Base-by-base conservation (phyloP, 2,113 vertebrate genomes). In the Thunnus maccoyii region DNA sequence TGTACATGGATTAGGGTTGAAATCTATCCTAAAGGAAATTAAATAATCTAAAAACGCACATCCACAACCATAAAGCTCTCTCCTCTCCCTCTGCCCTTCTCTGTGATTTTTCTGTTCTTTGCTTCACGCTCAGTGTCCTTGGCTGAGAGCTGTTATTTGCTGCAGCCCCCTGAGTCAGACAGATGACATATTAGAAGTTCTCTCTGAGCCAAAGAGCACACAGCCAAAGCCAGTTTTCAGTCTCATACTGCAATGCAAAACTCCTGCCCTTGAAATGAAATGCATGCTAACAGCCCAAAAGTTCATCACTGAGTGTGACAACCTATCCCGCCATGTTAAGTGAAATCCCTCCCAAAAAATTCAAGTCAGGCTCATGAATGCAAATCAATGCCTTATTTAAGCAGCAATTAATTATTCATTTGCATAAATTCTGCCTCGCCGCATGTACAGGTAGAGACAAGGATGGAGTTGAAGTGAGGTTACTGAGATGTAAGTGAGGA, bases 331-430 rank as follows among this genome's bases (percentile, higher is more conserved):
- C 41, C 20, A 15, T 61, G 74, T 60, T 48, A 65, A 77, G 4
- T 9, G 36, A 78, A 15, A 58, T 2, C 2, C 18, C 12, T 14
- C 7, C 0, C 12, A 48, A 58, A 66, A 56, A 66, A 70, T 60
- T 71, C 27, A 73, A 63, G 15, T 62, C 60, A 61, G 30, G 62
- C 87, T 86, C 84, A 86, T 90, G 69, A 88, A 91, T 90, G 62
- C 67, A 86, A 58, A 88, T 86, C 22, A 82, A 44, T 41, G 36
- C 58, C 73, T 88, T 85, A 82, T 88, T 90, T 86, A 84, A 88
- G 86, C 47, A 11, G 58, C 46, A 44, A 52, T 92, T 86, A 82
- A 90, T 88, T 86, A 88, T 88, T 93, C 66, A 92, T 86, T 85
- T 75, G 74, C 62, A 85, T 82, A 71, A 78, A 81, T 76, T 71